Percentiles rank a stretch among this genome's conserved stretches.
Conservation (phyloP, 2,797 vertebrate species). For the Bradypodion pumilum region DNA sequence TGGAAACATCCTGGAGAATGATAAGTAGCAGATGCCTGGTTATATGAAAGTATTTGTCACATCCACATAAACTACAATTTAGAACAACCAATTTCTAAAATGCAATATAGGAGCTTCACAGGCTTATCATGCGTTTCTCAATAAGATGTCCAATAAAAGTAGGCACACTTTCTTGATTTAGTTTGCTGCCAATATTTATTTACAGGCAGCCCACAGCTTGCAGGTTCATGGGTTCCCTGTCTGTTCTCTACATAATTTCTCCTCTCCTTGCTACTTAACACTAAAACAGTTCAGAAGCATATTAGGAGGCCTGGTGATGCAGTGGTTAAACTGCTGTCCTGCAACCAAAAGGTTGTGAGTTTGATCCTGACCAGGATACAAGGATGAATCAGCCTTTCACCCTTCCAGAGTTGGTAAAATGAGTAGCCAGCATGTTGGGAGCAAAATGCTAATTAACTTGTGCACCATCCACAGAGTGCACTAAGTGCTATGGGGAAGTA, state of each 20-base stretch:
- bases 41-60: neutral
- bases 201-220: neutral
- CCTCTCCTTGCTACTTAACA: neutral
- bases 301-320: too few relatives aligned
- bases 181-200: too few relatives aligned
- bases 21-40: constrained; percentile 49
- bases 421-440: too few relatives aligned
- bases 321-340: too few relatives aligned
- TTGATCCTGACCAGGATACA: too few relatives aligned
- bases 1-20: constrained; percentile 66
- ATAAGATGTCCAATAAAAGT: neutral
- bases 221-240: neutral
- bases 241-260: neutral
- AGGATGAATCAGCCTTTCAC: too few relatives aligned
- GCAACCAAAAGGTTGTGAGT: too few relatives aligned
- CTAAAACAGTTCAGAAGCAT: neutral
- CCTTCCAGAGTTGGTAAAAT: too few relatives aligned
- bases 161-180: neutral
- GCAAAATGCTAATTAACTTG: too few relatives aligned
- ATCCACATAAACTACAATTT: neutral
- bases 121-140: neutral
- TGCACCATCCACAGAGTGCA: too few relatives aligned
- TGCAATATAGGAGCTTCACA: neutral
- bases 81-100: neutral
- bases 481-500: too few relatives aligned